These are phyloP conservation scores for Drosophila rubida DNA, from an alignment of 2,888 invertebrate genomes.

Conservation along the genomic window DNA sequence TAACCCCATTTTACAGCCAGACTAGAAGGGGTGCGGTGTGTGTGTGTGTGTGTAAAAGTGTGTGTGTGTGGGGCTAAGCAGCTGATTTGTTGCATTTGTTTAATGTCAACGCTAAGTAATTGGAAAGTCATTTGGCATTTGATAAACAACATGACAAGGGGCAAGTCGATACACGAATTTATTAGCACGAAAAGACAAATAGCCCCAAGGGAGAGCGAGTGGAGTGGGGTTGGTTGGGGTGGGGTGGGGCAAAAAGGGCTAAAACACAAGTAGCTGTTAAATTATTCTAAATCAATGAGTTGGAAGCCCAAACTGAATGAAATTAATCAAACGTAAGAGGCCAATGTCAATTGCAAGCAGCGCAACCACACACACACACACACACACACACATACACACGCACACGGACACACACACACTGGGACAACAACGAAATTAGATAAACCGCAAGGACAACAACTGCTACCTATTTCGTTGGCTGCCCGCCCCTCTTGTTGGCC, in stretches of 20 bases:
- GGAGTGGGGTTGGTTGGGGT: not conserved
- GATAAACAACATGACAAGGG: constrained; percentile 47
- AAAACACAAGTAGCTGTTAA: constrained; percentile 46
- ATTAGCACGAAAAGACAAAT: constrained; percentile 50
- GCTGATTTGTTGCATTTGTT: constrained; percentile 52
- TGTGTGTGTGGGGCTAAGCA: not conserved
- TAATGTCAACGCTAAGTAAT: constrained; percentile 65
- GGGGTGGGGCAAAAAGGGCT: not conserved
- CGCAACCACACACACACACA: constrained; percentile 9
- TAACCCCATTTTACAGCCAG: not conserved
- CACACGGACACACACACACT: not conserved
- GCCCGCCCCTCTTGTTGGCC: constrained; percentile 1
- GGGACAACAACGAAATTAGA: constrained; percentile 18
- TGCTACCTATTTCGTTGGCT: constrained; percentile 2
- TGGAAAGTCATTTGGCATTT: constrained; percentile 51
- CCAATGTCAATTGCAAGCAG: constrained; percentile 61
- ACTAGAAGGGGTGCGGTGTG: not conserved
- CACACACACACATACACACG: constrained; percentile 1
- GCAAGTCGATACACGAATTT: constrained; percentile 39
- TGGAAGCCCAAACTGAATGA: constrained; percentile 64
- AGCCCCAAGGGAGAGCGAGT: not conserved
- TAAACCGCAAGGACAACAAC: constrained; percentile 44
- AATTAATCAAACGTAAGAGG: constrained; percentile 73
- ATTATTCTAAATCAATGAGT: constrained; percentile 72
- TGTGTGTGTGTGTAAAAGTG: not conserved